Base-by-base conservation (phyloP, 1,140 invertebrate species). In the Muscidifurax raptorellus region DNA sequence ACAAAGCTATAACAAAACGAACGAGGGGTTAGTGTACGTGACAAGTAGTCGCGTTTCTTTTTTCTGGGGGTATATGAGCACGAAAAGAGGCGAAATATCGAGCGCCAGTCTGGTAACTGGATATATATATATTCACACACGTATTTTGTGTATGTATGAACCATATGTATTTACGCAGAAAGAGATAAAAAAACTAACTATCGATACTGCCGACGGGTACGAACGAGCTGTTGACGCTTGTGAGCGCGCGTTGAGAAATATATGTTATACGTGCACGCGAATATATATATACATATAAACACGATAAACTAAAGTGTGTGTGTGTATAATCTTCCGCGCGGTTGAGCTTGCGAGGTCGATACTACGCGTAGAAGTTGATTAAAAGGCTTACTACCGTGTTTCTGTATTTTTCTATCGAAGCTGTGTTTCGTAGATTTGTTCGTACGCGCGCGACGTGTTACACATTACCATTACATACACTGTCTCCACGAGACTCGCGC, bases 91-190 rank as follows among this genome's bases (percentile, higher is more conserved):
- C 40, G 30, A 76, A 13, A 52, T 59, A 66, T 71, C 74, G 32
- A 64, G 52, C 25, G 25, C 64, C 81, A 77, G 72, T 67, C 72
- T 77, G 30, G 74, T 77, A 83, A 64, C 81, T 77, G 81, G 74
- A 67, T 13, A n/a, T 74, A 40, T 32, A 32, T 47, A 28, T 30
- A 67, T 82, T 44, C 22, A 5, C n/a, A 66, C 30, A 72, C 32
- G 30, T 75, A 82, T 66, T 76, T 82, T 76, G 64, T 82, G 72
- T 75, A 67, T 82, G 30, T 66, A 82, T 64, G 36, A 36, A 82
- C 22, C n/a, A 59, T 40, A n/a, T 66, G 52, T 40, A 44, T 75
- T 18, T 66, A 59, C 13, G 52, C 72, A 32, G 30, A n/a, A 30
- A 18, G 30, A 75, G n/a, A 47, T n/a, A n/a, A 27, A 59, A 52